Conservation (phyloP, 2,113 vertebrate species). For the Saiga tatarica region DNA sequence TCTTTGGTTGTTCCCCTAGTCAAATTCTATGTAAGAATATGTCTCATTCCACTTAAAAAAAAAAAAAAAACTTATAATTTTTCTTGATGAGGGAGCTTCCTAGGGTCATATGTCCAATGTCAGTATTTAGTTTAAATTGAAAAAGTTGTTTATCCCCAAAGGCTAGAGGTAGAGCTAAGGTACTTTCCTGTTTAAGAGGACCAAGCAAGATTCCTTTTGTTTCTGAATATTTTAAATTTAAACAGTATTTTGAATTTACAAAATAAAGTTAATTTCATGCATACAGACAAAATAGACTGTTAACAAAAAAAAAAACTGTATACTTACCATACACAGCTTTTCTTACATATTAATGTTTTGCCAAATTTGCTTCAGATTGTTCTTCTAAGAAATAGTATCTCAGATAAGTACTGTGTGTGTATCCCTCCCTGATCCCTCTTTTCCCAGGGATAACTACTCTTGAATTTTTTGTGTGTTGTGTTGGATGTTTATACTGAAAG, state of each 20-base stretch:
- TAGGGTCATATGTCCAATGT: neutral
- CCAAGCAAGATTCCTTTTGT: neutral
- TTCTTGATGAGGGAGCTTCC: neutral
- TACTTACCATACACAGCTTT: neutral
- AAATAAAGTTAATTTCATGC: neutral
- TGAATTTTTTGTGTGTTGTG: neutral
- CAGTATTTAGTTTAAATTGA: neutral
- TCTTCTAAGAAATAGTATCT: neutral
- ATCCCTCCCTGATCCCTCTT: neutral
- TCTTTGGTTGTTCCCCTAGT: neutral
- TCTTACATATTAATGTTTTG: neutral
- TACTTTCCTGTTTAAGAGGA: constrained; percentile 21
- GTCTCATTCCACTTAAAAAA: neutral
- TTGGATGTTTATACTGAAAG: neutral
- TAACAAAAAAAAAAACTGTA: neutral
- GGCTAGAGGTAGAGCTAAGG: neutral
- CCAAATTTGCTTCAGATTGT: neutral
- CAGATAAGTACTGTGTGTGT: neutral
- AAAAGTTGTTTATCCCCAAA: neutral
- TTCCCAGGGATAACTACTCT: neutral
- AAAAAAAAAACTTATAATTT: neutral
- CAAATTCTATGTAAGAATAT: neutral
- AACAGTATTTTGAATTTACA: constrained; percentile 12
- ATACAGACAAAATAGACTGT: neutral
- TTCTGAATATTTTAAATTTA: constrained; percentile 12